Percentiles rank a stretch among this genome's conserved stretches.
Evolutionary conservation across 2,113 vertebrate genomes (phyloP).

Genomic region (Anarrhichthys ocellatus): DNA sequence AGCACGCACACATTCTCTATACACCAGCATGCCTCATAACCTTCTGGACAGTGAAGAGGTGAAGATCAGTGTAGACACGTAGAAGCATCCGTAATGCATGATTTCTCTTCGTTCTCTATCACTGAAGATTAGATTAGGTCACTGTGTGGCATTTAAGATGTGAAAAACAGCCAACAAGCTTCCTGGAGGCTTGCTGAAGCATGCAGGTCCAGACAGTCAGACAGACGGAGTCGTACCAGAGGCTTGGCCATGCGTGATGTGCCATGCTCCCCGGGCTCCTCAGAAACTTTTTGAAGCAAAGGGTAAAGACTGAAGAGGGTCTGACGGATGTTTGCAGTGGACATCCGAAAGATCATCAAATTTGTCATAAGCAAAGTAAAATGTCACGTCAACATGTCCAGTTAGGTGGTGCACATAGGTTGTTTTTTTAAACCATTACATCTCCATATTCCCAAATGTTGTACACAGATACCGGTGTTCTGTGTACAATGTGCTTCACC

Average conservation of each 20-base stretch:
- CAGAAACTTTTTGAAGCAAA: slow-evolving; percentile 75
- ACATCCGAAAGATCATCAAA: slow-evolving; percentile 51
- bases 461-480: slow-evolving; percentile 14
- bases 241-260: slow-evolving; percentile 57
- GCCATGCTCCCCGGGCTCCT: slow-evolving; percentile 60
- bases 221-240: slow-evolving; percentile 28
- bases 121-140: slow-evolving; percentile 48
- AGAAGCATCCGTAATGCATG: background rate
- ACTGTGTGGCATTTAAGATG: slow-evolving; percentile 70
- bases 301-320: slow-evolving; percentile 61
- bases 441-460: slow-evolving; percentile 12
- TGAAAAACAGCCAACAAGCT: slow-evolving; percentile 42
- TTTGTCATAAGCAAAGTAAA: slow-evolving; percentile 19
- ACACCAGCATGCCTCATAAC: slow-evolving; percentile 15
- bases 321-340: slow-evolving; percentile 52
- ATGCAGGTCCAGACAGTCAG: slow-evolving; percentile 56
- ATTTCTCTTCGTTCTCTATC: slow-evolving; percentile 10
- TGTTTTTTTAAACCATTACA: slow-evolving; percentile 19
- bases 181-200: slow-evolving; percentile 74
- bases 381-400: slow-evolving; percentile 54
- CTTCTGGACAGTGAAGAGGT: background rate
- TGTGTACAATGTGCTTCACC: too few relatives aligned
- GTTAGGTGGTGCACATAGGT: slow-evolving; percentile 5
- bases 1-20: slow-evolving; percentile 13
- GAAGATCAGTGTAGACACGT: background rate